Conservation (phyloP, 2,113 vertebrate species). For the Zosterops lateralis region DNA sequence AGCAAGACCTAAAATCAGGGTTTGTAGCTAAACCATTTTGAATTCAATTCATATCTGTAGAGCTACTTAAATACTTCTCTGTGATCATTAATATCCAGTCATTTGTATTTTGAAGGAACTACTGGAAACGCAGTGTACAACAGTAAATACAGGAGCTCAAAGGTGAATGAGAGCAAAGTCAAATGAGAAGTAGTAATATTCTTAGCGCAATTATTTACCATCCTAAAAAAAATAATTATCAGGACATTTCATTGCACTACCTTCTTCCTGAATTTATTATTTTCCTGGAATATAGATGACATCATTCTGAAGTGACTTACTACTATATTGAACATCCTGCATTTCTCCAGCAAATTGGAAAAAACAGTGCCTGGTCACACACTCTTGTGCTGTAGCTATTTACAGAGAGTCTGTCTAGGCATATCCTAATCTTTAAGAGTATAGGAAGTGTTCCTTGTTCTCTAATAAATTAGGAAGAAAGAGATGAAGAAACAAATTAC, state of each 20-base stretch:
- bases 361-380: not conserved
- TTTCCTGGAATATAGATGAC: not conserved
- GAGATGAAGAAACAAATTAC: not conserved
- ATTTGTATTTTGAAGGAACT: not conserved
- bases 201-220: not conserved
- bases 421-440: not conserved
- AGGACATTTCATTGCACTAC: not conserved
- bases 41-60: not conserved
- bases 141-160: not conserved
- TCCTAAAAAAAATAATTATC: not conserved
- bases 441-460: not conserved
- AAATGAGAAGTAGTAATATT: conserved; percentile 1
- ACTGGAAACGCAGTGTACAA: not conserved
- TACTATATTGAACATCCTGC: not conserved
- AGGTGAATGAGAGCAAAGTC: not conserved
- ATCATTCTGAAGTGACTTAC: not conserved
- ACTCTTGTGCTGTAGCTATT: not conserved
- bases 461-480: not conserved
- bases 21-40: not conserved
- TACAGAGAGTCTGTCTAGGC: not conserved
- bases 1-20: not conserved
- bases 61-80: not conserved
- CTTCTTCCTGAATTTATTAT: not conserved
- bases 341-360: not conserved
- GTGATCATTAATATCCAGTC: not conserved